phyloP scores from a whole-genome alignment of 2,113 vertebrate species.

The Callipepla squamata region DNA sequence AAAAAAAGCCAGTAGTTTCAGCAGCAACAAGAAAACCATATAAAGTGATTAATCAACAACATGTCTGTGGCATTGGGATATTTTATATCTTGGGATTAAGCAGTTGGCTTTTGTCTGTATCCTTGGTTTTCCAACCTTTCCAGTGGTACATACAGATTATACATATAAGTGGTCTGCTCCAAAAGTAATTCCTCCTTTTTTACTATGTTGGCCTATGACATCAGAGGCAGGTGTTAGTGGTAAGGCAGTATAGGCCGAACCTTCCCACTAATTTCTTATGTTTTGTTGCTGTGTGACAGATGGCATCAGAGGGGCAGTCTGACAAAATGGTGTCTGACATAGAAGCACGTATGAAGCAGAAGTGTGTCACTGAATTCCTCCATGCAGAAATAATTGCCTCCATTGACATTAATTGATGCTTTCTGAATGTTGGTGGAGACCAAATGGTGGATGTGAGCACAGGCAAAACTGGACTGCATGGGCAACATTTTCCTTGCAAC shows the following conservation, averaged over 20 bases:
- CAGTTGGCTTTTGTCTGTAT: background rate
- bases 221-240: background rate
- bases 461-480: background rate
- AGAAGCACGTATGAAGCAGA: background rate
- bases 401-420: background rate
- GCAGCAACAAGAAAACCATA: background rate
- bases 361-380: background rate
- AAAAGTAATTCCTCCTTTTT: background rate
- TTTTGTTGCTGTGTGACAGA: background rate
- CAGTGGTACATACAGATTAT: background rate
- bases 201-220: background rate
- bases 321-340: background rate
- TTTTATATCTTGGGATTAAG: background rate
- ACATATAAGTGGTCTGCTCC: background rate
- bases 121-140: background rate
- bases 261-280: background rate
- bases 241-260: background rate
- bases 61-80: background rate
- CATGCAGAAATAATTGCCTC: background rate
- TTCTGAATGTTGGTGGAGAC: background rate
- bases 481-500: too few species aligned
- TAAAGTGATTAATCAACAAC: background rate
- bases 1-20: background rate
- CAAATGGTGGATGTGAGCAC: background rate
- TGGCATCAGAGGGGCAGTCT: background rate